These are phyloP conservation scores for Heterodera carotae DNA, from an alignment of 1,140 invertebrate species.

Conservation along the genomic window DNA sequence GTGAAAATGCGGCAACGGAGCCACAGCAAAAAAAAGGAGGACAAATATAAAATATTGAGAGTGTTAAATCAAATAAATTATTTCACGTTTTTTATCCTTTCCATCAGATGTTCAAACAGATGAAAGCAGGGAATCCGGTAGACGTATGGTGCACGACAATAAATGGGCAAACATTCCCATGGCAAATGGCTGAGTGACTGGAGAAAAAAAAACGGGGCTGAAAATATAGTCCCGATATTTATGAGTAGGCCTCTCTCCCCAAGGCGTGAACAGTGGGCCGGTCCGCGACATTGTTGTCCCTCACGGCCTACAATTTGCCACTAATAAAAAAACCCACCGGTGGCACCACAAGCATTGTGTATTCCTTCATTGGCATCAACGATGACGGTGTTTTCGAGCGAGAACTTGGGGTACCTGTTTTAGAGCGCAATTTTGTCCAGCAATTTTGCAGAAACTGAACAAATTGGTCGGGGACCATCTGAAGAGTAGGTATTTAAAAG, in stretches of 20 bases:
- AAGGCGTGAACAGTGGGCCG: too few relatives aligned
- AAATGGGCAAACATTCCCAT: conserved; percentile 46
- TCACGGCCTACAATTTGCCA: too few relatives aligned
- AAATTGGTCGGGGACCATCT: background rate
- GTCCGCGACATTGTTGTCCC: too few relatives aligned
- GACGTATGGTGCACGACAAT: conserved; percentile 33
- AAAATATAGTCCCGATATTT: too few relatives aligned
- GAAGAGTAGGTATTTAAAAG: background rate
- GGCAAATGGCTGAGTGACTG: conserved; percentile 44
- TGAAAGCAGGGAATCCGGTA: conserved; percentile 48
- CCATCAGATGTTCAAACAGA: conserved; percentile 43
- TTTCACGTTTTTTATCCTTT: conserved; percentile 5
- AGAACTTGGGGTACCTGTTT: too few relatives aligned
- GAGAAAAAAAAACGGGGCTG: background rate
- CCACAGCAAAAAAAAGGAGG: background rate
- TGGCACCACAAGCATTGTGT: conserved; percentile 37
- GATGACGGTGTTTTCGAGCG: background rate
- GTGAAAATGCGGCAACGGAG: background rate
- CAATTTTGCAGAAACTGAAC: background rate
- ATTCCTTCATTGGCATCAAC: conserved; percentile 24
- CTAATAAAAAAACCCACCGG: conserved; percentile 17
- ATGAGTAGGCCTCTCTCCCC: too few relatives aligned
- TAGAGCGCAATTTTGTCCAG: background rate
- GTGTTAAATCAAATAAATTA: background rate
- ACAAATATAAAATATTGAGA: background rate